Evolutionary conservation across 2,797 vertebrate species (phyloP), one percentile per base, ranked within the genome.

Genomic region (Poecile montanus): DNA sequence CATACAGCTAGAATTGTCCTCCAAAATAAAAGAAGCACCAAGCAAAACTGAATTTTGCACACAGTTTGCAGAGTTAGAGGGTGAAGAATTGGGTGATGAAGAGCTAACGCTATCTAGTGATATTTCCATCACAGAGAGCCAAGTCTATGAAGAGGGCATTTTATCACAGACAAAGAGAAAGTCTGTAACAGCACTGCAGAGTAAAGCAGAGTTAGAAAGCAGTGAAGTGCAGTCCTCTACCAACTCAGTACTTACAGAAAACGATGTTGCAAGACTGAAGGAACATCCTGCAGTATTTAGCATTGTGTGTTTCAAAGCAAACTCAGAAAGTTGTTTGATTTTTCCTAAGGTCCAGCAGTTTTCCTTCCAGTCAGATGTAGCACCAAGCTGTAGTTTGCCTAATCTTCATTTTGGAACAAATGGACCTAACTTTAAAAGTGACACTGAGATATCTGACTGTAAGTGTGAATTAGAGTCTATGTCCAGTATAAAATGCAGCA

Each of bases 241-340:
- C 22, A 32, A 2, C 11, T 68, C 60, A 23, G 56, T 29, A 13
- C 38, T 60, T 44, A 58, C 42, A 45, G 74, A 75, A 73, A 73
- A 25, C 7, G 57, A 45, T 57, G 13, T 82, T 82, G 54, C 16
- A 42, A 79, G 56, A 53, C 40, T 48, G 63, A 79, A 76, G 40
- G 79, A 86, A 65, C 23, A 12, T 10, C 26, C 71, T 60, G 66
- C 50, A 34, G 34, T 58, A 70, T 89, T 88, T 48, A 74, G 4
- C 7, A 29, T 80, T 94, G 27, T 85, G 84, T 91, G 50, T 89
- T 93, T 91, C 67, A 97, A 93, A 92, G 91, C 97, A 91, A 95
- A 93, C 60, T 98, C 98, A 56, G 96, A 98, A 92, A 96, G 91
- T 29, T 94, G 45, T 76, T 95, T 98, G 89, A 26, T 63, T 72